Conservation (phyloP, 1,140 invertebrate genomes). For the Phocides pigmalion region DNA sequence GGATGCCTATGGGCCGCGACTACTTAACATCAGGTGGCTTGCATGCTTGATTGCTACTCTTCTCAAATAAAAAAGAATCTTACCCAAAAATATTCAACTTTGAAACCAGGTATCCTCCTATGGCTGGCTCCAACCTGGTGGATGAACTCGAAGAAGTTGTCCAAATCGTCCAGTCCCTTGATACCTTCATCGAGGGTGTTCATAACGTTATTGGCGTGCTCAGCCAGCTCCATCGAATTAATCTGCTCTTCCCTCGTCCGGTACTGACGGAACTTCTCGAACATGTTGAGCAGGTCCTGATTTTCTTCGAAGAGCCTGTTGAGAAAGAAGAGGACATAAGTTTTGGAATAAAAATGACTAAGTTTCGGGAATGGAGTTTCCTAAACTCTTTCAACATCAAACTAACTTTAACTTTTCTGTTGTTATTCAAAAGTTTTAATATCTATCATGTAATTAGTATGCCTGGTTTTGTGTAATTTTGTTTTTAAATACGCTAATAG, state of each 20-base stretch:
- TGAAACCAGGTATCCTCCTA: conserved; percentile 92
- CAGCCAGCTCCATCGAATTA: conserved; percentile 91
- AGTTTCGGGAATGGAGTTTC: too few relatives aligned
- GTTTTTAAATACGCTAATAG: too few relatives aligned
- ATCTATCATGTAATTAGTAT: too few relatives aligned
- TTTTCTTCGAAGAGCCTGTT: conserved; percentile 95
- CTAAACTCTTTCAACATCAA: too few relatives aligned
- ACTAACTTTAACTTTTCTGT: too few relatives aligned
- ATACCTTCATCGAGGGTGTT: conserved; percentile 94
- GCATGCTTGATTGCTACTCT: too few relatives aligned
- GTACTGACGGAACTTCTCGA: conserved; percentile 91
- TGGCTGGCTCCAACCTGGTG: conserved; percentile 93
- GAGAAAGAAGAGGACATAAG: conserved; percentile 31
- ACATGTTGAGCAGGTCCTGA: conserved; percentile 90
- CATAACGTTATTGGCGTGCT: conserved; percentile 96
- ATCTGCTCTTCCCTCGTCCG: conserved; percentile 92
- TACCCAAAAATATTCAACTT: conserved; percentile 95
- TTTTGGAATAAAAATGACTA: background rate
- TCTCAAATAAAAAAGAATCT: conserved; percentile 58
- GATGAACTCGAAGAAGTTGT: conserved; percentile 92
- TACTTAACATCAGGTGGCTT: too few relatives aligned
- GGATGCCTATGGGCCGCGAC: too few relatives aligned
- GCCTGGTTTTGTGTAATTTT: too few relatives aligned
- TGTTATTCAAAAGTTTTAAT: too few relatives aligned
- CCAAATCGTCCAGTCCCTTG: conserved; percentile 92